A percentile compares a stretch with the other conserved stretches of the same genome.
Conservation (phyloP, 2,888 invertebrate species). For the Stramonita haemastoma region DNA sequence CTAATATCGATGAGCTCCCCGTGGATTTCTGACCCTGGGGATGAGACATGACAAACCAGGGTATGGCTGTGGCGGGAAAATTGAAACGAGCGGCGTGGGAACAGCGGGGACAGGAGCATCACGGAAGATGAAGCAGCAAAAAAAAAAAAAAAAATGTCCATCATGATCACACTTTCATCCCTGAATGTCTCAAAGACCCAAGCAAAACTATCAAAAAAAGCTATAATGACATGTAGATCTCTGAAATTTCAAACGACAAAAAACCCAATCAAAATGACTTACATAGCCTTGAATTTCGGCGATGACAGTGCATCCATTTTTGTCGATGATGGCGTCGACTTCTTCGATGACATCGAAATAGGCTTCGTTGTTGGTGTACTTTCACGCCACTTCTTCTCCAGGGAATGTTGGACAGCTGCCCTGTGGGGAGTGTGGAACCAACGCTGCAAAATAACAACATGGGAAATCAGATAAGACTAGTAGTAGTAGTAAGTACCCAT, state of each 20-base stretch:
- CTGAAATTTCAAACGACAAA: neutral
- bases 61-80: too few relatives aligned
- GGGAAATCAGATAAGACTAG: too few relatives aligned
- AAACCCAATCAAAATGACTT: slow-evolving; percentile 77
- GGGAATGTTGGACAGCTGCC: slow-evolving; percentile 97
- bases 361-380: slow-evolving; percentile 99
- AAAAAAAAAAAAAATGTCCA: too few relatives aligned
- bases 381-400: slow-evolving; percentile 97
- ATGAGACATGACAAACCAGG: too few relatives aligned
- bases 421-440: slow-evolving; percentile 90
- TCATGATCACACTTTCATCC: too few relatives aligned
- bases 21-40: too few relatives aligned
- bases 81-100: too few relatives aligned
- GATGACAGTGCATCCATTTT: slow-evolving; percentile 96
- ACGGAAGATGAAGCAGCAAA: too few relatives aligned
- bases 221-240: neutral
- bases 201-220: neutral
- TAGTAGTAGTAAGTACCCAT: too few relatives aligned
- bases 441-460: slow-evolving; percentile 69
- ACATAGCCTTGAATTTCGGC: slow-evolving; percentile 99
- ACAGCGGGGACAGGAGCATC: too few relatives aligned
- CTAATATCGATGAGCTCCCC: too few relatives aligned
- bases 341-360: slow-evolving; percentile 99
- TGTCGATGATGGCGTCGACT: slow-evolving; percentile 99
- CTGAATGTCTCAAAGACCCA: too few relatives aligned